Evolutionary conservation across 2,888 invertebrate species (phyloP), one percentile per base, ranked within the genome.

Genomic region (Bruchidius siliquastri): DNA sequence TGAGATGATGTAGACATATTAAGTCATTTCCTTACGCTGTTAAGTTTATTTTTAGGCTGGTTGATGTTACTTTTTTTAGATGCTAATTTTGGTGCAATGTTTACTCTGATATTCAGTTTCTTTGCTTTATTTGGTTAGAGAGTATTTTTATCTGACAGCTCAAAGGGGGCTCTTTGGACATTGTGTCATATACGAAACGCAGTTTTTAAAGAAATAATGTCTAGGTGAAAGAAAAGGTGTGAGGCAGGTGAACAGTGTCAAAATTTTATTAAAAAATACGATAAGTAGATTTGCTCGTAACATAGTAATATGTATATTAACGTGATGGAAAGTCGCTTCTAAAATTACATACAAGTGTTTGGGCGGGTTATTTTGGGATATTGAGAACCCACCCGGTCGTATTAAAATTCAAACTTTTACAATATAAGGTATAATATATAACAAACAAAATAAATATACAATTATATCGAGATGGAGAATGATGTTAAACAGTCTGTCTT

Each of bases 401-500:
- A 49, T 49, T 49, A 49, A 49, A 49, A 49, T 8, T 49, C 49
- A 49, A 49, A 49, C 49, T 49, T 49, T 49, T 49, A 49, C 49
- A 49, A 80, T 68, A 68, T 68, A 68, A 68, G 68, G 68, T 68
- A 68, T 68, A 21, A 82, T 81, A 81, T 81, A 80, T 81, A 81
- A 79, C 78, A 80, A 79, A 80, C 82, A 79, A 81, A 81, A 81
- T 79, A 78, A 79, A 22, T 22, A 70, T 70, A 70, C 20, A 70
- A 22, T 22, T 22, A 70, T 26, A 75, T 80, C 78, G 79, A 78
- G 81, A 77, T 82, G 81, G 20, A 22, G 22, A 79, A 76, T 74
- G 78, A 80, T 80, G 75, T 78, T 76, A 76, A 26, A 82, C 73
- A 79, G 82, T 83, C 83, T 83, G 82, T 83, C 81, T 68, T 82